Evolutionary conservation across 2,113 vertebrate genomes (phyloP), one percentile per base, ranked within the genome.

Genomic region (Camarhynchus parvulus): DNA sequence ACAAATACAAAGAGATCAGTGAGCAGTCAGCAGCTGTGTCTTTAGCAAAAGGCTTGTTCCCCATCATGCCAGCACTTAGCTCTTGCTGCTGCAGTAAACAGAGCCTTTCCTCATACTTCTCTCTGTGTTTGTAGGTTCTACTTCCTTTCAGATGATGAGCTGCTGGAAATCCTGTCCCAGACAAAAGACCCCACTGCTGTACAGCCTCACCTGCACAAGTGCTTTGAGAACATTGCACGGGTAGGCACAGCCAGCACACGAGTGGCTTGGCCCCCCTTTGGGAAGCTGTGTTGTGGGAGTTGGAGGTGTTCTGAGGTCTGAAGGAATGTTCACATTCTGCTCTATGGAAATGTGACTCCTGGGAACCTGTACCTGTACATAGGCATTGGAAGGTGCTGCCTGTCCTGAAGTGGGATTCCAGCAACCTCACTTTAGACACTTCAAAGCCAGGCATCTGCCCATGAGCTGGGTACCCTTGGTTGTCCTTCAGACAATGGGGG

Each of bases 141-240:
- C 97, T 99, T 99, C 96, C 98, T 99, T 77, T 99, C 99, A 41
- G 99, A 99, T 25, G 98, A 99, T 67, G 99, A 99, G 91, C 98
- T 99, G 24, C 97, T 99, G 76, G 98, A 99, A 97, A 99, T 99
- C 90, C 91, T 99, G 73, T 99, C 99, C 78, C 99, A 99, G 96
- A 99, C 98, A 27, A 99, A 99, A 97, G 98, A 99, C 89, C 99
- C 99, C 59, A 99, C 98, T 19, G 99, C 99, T 30, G 98, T 99
- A 73, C 99, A 99, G 73, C 99, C 98, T 52, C 99, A 99, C 76
- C 97, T 99, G 44, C 97, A 97, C 91, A 99, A 99, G 92, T 99
- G 99, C 97, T 99, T 99, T 47, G 99, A 99, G 97, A 99, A 99
- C 95, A 97, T 99, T 11, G 97, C 98, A 61, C 97, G 73, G 97